These are phyloP conservation scores for Speoplatyrhinus poulsoni DNA, from an alignment of 2,113 vertebrate species.

Conservation along the genomic window DNA sequence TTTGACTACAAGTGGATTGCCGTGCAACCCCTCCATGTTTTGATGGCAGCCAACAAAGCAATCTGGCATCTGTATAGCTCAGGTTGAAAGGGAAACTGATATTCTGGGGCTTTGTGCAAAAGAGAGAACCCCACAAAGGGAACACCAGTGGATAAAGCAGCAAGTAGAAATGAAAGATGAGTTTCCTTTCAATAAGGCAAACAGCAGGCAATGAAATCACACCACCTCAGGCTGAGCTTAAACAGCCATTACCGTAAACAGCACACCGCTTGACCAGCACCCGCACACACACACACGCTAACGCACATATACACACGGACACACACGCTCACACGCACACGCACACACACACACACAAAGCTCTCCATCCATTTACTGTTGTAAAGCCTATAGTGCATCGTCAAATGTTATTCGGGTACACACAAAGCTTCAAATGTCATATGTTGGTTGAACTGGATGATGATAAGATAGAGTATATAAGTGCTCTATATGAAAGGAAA, in stretches of 20 bases:
- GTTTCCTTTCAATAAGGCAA: conserved; percentile 58
- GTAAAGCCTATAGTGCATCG: not conserved
- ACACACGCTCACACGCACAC: not conserved
- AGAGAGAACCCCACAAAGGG: conserved; percentile 55
- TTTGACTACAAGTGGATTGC: conserved; percentile 70
- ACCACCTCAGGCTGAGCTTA: conserved; percentile 51
- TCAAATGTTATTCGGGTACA: conserved; percentile 18
- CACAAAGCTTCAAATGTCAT: conserved; percentile 9
- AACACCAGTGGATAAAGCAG: conserved; percentile 68
- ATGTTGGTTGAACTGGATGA: conserved; percentile 8
- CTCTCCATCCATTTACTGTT: conserved; percentile 8
- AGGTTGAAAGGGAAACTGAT: conserved; percentile 69
- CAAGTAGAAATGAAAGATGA: conserved; percentile 62
- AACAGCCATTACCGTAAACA: conserved; percentile 45
- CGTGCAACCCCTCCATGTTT: conserved; percentile 60
- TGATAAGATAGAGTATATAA: not conserved
- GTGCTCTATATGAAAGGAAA: not conserved
- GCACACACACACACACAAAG: not conserved
- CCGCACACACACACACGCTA: not conserved
- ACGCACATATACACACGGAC: not conserved
- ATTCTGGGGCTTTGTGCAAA: conserved; percentile 70
- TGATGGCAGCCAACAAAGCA: conserved; percentile 69
- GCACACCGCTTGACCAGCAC: conserved; percentile 31
- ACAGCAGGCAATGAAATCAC: conserved; percentile 47
- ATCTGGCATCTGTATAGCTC: conserved; percentile 55